Base-by-base conservation (phyloP, 2,888 invertebrate genomes). In the Epinotia bilunana region DNA sequence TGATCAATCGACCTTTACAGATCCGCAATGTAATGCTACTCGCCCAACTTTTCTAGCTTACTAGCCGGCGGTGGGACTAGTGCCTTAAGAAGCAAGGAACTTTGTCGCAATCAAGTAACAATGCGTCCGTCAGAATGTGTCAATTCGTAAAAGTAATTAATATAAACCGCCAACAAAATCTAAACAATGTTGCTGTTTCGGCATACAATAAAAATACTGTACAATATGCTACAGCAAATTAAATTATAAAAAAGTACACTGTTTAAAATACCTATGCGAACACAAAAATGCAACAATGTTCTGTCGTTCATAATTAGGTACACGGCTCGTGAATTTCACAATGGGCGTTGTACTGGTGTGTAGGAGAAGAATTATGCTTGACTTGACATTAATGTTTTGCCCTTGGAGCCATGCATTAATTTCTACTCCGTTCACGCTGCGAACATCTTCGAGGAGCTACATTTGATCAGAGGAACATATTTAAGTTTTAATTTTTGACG, bases 351-450 rank as follows among this genome's bases (percentile, higher is more conserved):
- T 60, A 16, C 72, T 83, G 77, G 77, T 83, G 91, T 91, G 91
- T 92, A 91, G 92, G 92, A 88, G 90, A 89, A 82, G 84, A 85
- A 87, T 87, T 88, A 88, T 88, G 82, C 83, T 80, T 83, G 83
- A 85, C 84, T 86, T 89, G 87, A 87, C 71, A 63, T 74, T 74
- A 74, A 74, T 74, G 70, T 39, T 60, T 60, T 46, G 43, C 65
- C 74, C 74, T 71, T 71, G 74, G 68, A n/a, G 63, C 49, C n/a
- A 39, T 49, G 63, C 70, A 64, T 70, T 68, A 62, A 69, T 73
- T 74, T 78, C 79, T 77, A 76, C 77, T 78, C 79, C 78, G 78
- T 82, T 80, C 82, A 80, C 80, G 79, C 78, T 79, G 73, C 75
- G 65, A 71, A 72, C 77, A 76, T 78, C 77, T 76, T 69, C 73